Conservation (phyloP, 2,113 vertebrate genomes). For the Siphamia tubifer region DNA sequence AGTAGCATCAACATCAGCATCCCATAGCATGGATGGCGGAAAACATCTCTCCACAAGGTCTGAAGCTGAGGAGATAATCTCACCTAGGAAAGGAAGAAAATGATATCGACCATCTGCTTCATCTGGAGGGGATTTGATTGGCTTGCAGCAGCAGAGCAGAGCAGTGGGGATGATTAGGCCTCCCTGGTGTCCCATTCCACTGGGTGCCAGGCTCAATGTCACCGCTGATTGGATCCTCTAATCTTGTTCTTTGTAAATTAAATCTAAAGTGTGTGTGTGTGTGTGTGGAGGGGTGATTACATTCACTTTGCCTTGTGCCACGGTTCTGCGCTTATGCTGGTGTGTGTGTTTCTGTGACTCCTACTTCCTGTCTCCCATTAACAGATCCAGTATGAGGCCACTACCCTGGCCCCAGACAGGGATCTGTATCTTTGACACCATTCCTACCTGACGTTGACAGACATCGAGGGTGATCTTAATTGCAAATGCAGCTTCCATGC, state of each 20-base stretch:
- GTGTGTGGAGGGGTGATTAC: slow-evolving; percentile 28
- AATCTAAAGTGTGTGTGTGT: slow-evolving; percentile 58
- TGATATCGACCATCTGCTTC: slow-evolving; percentile 74
- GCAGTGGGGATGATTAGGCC: slow-evolving; percentile 60
- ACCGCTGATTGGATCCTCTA: slow-evolving; percentile 73
- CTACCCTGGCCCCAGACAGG: neutral
- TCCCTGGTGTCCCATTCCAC: slow-evolving; percentile 59
- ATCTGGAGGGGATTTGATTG: slow-evolving; percentile 52
- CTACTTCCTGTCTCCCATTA: neutral
- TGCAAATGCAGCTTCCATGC: neutral
- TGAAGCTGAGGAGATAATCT: slow-evolving; percentile 59
- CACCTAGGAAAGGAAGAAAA: slow-evolving; percentile 59
- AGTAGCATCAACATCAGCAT: slow-evolving; percentile 6
- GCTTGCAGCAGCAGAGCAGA: slow-evolving; percentile 29
- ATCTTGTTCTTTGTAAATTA: slow-evolving; percentile 70
- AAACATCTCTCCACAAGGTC: slow-evolving; percentile 12
- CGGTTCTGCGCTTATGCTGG: neutral
- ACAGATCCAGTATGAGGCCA: neutral
- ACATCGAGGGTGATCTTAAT: neutral
- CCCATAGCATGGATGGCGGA: neutral
- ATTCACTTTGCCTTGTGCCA: slow-evolving; percentile 30
- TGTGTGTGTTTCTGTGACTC: neutral
- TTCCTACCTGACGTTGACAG: neutral
- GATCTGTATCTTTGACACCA: slow-evolving; percentile 5
- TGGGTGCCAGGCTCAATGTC: slow-evolving; percentile 67